Evolutionary conservation across 2,797 vertebrate genomes (phyloP), one percentile per base, ranked within the genome.

Genomic region (Argyrosomus regius): DNA sequence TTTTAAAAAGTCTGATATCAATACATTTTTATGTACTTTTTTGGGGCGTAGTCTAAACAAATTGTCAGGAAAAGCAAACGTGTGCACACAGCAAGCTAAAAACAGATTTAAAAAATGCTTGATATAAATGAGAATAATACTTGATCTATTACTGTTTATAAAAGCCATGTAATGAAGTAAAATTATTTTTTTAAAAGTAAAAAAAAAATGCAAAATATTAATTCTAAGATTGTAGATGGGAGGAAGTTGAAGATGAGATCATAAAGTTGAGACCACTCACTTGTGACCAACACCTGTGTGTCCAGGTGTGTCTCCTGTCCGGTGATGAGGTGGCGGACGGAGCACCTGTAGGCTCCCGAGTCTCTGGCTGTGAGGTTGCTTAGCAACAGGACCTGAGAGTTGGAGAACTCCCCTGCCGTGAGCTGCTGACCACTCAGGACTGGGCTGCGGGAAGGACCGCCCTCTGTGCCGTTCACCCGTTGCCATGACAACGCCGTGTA

Each of bases 281-380:
- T 96, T 95, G 94, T 97, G 90, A 99, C 96, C 68, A 87, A 90
- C 92, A 99, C 93, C 85, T 95, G 95, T 93, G 94, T 95, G 89
- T 96, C 96, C 92, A 94, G 96, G 88, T 96, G 95, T 57, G 91
- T 86, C 81, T 95, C 92, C 93, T 96, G 95, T 84, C 96, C 95
- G 3, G 96, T 97, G 89, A 96, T 73, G 78, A 95, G 86, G 84
- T 98, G 96, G 78, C 80, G 95, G 86, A 96, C 95, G 78, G 94
- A 95, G 95, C 98, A 99, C 86, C 94, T 94, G 89, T 99, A 99
- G 68, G 81, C 94, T 88, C 97, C 97, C 0, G 97, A 96, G 72
- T 98, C 93, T 80, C 89, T 90, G 77, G 94, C 91, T 4, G 96
- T 96, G 77, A 97, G 94, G 0, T 99, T 99, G 89, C 92, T 96